Percentiles rank a stretch among this genome's conserved stretches.
phyloP scores from a whole-genome alignment of 2,888 invertebrate genomes.

The Cylindroiulus punctatus region DNA sequence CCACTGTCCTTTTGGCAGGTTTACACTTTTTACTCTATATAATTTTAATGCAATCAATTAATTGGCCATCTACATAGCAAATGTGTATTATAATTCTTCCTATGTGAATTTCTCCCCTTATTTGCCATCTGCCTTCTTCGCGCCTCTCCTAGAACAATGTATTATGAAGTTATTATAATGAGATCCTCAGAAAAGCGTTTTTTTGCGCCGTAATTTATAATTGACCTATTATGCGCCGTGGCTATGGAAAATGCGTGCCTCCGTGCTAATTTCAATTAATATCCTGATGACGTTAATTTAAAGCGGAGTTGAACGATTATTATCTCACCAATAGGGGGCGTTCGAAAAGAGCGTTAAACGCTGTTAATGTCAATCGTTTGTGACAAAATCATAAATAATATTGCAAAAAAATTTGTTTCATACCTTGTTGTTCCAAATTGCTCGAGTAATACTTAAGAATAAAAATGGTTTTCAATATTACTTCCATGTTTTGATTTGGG shows the following conservation, averaged over 20 bases:
- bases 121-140: slow-evolving; percentile 11
- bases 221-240: slow-evolving; percentile 36
- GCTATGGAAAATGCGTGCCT: slow-evolving; percentile 34
- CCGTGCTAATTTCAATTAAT: slow-evolving; percentile 42
- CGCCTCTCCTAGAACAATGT: slow-evolving; percentile 34
- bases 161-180: slow-evolving; percentile 42
- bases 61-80: slow-evolving; percentile 29
- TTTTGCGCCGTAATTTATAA: slow-evolving; percentile 14
- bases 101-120: slow-evolving; percentile 27
- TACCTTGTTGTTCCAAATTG: too few relatives aligned
- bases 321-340: background rate
- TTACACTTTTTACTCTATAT: slow-evolving; percentile 24
- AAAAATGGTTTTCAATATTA: too few relatives aligned
- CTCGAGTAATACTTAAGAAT: too few relatives aligned
- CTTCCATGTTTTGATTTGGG: too few relatives aligned
- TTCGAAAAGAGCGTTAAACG: background rate
- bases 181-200: slow-evolving; percentile 13
- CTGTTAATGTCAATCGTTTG: background rate
- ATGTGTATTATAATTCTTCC: slow-evolving; percentile 34
- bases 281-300: slow-evolving; percentile 38
- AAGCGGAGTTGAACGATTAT: slow-evolving; percentile 30
- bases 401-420: too few relatives aligned
- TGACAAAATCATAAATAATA: background rate
- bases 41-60: slow-evolving; percentile 37
- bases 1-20: slow-evolving; percentile 42